A percentile compares a stretch with the other conserved stretches of the same genome.
Conservation (phyloP, 2,888 invertebrate genomes). For the Drosophila tanythrix region DNA sequence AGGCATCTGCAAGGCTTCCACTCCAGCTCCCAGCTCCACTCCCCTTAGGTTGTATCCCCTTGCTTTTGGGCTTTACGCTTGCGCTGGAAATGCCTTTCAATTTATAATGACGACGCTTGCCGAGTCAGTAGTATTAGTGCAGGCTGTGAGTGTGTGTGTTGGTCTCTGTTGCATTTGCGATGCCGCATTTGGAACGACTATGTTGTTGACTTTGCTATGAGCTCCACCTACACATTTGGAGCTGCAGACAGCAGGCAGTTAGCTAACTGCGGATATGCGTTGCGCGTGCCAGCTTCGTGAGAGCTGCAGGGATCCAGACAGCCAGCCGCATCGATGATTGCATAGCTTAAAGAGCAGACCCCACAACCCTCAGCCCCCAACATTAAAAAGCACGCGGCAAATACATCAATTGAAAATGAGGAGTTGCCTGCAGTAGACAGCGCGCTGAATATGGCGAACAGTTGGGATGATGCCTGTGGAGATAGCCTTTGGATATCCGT, state of each 20-base stretch:
- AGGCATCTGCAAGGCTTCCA: slow-evolving; percentile 32
- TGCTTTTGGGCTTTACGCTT: slow-evolving; percentile 37
- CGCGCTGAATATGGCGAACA: not conserved
- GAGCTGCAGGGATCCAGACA: slow-evolving; percentile 47
- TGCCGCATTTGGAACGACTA: slow-evolving; percentile 61
- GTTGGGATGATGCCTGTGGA: not conserved
- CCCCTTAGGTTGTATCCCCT: slow-evolving; percentile 2
- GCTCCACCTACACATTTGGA: not conserved
- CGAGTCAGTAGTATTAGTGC: slow-evolving; percentile 31
- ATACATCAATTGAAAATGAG: slow-evolving; percentile 71
- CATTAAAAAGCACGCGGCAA: slow-evolving; percentile 49
- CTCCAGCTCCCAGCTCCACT: not conserved
- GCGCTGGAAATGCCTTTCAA: slow-evolving; percentile 71
- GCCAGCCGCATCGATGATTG: slow-evolving; percentile 69
- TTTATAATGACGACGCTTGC: slow-evolving; percentile 71
- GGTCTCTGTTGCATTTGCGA: slow-evolving; percentile 69
- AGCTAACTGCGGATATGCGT: slow-evolving; percentile 51
- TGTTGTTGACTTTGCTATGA: slow-evolving; percentile 28
- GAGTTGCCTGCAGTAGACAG: slow-evolving; percentile 46
- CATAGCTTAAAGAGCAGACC: slow-evolving; percentile 60
- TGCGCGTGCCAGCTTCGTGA: slow-evolving; percentile 41
- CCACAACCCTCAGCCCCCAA: slow-evolving; percentile 4
- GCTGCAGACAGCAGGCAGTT: slow-evolving; percentile 25
- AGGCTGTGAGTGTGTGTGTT: slow-evolving; percentile 17
- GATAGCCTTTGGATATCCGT: not conserved